Evolutionary conservation across 1,140 invertebrate species (phyloP).

Genomic region (Meloidogyne exigua): DNA sequence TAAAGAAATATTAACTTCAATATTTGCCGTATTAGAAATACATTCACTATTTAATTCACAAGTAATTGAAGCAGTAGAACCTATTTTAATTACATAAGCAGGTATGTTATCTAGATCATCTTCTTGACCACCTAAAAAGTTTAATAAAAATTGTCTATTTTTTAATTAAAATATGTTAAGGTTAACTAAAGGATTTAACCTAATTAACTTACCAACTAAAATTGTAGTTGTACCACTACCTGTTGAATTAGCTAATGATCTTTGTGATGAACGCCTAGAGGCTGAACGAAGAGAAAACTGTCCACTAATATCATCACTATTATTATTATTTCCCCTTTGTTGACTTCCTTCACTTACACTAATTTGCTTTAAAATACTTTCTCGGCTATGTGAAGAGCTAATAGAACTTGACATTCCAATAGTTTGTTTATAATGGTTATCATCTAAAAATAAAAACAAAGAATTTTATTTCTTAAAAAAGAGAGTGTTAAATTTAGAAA

Average conservation of each 20-base stretch:
- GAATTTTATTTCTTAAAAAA: no score
- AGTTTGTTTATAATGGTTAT: not conserved
- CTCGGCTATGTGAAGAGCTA: not conserved
- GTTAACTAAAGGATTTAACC: no score
- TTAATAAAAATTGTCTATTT: not conserved
- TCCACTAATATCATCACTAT: not conserved
- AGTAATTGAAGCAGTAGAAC: slow-evolving; percentile 60
- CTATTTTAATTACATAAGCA: slow-evolving; percentile 57
- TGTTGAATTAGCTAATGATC: not conserved
- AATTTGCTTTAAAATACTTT: slow-evolving; percentile 18
- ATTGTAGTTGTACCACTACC: not conserved
- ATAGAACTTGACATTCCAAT: slow-evolving; percentile 14
- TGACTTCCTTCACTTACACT: slow-evolving; percentile 17
- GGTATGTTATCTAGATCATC: slow-evolving; percentile 49
- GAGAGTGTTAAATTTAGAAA: no score
- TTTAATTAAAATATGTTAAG: no score
- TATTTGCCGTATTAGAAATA: slow-evolving; percentile 35
- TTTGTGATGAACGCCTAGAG: slow-evolving; percentile 16
- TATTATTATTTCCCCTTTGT: not conserved
- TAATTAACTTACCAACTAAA: not conserved
- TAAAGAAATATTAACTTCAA: slow-evolving; percentile 30
- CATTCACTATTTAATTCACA: slow-evolving; percentile 59
- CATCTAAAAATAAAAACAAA: not conserved
- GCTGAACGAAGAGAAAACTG: slow-evolving; percentile 5
- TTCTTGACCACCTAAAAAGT: not conserved